Evolutionary conservation across 2,888 invertebrate genomes (phyloP), one percentile per base, ranked within the genome.

Genomic region (Malacosoma neustria): DNA sequence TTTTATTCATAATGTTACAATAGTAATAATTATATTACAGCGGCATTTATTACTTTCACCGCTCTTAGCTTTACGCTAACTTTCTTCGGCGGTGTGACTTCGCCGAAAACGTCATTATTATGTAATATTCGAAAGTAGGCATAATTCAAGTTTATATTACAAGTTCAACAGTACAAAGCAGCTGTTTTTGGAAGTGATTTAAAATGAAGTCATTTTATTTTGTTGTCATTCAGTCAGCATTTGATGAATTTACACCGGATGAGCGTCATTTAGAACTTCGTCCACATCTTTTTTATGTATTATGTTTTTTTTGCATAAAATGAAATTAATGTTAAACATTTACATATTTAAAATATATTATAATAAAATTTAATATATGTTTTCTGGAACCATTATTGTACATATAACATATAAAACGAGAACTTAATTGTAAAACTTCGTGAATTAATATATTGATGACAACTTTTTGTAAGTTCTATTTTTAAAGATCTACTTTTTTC

Each of bases 11-110:
- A 62, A 65, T 53, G 48, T 53, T 48, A 71, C 73, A 68, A 71
- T 75, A 61, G 63, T 58, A 63, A 73, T 72, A 70, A 74, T 73
- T 70, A 73, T 64, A 42, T 54, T 63, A 68, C 54, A 33, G 31
- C 42, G 50, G 46, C 55, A 53, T 65, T 72, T 67, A 72, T 67
- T 71, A 54, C 79, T 79, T 75, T 77, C 77, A 68, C 73, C 63
- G 62, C 59, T 22, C 54, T 50, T 45, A 48, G 37, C 49, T 68
- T 72, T 67, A 69, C 65, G 72, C 66, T 64, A 72, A 72, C 72
- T 74, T 75, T 75, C 75, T 71, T 71, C 55, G 60, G 57, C 57
- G 52, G 46, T 40, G 48, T 61, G 60, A 67, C 57, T 63, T 54
- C 55, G 57, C 40, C 42, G 32, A 35, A 40, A 29, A 46, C 60